Percentiles rank a stretch among this genome's conserved stretches.
phyloP scores from a whole-genome alignment of 2,113 vertebrate species.

The Ceyx melanurus region DNA sequence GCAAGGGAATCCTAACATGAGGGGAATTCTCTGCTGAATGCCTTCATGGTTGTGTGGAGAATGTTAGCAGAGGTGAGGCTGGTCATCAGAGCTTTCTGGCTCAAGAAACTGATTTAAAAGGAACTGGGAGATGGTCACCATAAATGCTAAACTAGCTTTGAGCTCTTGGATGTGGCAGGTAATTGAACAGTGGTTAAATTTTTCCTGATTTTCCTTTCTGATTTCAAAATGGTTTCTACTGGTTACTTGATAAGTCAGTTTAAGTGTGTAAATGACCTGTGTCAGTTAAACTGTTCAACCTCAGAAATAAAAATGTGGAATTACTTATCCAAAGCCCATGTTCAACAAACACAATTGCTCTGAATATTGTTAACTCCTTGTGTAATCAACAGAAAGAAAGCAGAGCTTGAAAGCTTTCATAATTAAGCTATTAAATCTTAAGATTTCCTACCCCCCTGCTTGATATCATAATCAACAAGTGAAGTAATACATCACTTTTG shows the following conservation, averaged over 20 bases:
- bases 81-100: neutral
- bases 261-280: neutral
- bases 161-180: neutral
- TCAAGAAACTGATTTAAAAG: neutral
- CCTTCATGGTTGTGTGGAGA: neutral
- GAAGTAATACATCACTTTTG: neutral
- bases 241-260: neutral
- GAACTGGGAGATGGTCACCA: neutral
- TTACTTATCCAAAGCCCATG: neutral
- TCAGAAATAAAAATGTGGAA: neutral
- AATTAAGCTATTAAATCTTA: constrained; percentile 49
- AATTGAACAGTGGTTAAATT: neutral
- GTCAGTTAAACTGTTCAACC: neutral
- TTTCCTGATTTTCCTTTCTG: neutral
- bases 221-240: neutral
- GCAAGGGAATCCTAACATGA: neutral
- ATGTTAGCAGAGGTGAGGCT: neutral
- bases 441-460: constrained; percentile 1
- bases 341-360: neutral
- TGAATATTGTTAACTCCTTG: neutral
- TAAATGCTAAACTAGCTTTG: neutral
- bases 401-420: constrained; percentile 8
- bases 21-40: neutral
- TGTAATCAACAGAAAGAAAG: neutral
- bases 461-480: constrained; percentile 48